Conservation (phyloP, 2,888 invertebrate genomes). For the Drosophila austrosaltans region DNA sequence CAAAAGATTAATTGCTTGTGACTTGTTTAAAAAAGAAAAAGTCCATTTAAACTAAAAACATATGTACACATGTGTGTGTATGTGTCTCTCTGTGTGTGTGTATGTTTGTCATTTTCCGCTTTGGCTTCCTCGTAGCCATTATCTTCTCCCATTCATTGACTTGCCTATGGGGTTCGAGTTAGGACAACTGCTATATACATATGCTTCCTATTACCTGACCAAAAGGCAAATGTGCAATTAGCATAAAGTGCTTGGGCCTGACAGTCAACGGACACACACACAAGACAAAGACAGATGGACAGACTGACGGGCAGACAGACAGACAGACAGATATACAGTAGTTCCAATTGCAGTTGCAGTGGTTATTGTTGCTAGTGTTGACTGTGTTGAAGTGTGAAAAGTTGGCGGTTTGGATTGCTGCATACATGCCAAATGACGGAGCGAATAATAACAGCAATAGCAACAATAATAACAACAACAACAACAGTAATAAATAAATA, state of each 20-base stretch:
- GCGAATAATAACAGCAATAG: conserved; percentile 36
- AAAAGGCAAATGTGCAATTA: conserved; percentile 75
- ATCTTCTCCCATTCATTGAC: conserved; percentile 32
- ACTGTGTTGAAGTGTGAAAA: conserved; percentile 55
- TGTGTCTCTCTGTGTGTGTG: background rate
- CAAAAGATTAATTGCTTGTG: too few relatives aligned
- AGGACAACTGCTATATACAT: conserved; percentile 40
- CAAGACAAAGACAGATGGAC: conserved; percentile 2
- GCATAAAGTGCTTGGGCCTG: conserved; percentile 65
- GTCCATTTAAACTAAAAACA: background rate
- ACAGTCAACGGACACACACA: conserved; percentile 14
- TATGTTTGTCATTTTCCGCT: background rate
- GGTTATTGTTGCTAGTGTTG: conserved; percentile 34
- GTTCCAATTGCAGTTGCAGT: conserved; percentile 27
- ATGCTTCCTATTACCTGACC: conserved; percentile 54
- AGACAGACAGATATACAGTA: conserved; percentile 23
- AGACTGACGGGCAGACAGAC: too few relatives aligned
- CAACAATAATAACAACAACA: background rate
- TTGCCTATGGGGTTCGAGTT: conserved; percentile 16
- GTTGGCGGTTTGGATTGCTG: conserved; percentile 45
- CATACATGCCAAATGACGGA: conserved; percentile 50
- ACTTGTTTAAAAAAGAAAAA: background rate
- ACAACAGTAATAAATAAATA: conserved; percentile 7
- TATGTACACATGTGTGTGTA: background rate
- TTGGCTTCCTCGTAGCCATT: background rate